phyloP scores from a whole-genome alignment of 2,113 vertebrate genomes.

The Monopterus albus region DNA sequence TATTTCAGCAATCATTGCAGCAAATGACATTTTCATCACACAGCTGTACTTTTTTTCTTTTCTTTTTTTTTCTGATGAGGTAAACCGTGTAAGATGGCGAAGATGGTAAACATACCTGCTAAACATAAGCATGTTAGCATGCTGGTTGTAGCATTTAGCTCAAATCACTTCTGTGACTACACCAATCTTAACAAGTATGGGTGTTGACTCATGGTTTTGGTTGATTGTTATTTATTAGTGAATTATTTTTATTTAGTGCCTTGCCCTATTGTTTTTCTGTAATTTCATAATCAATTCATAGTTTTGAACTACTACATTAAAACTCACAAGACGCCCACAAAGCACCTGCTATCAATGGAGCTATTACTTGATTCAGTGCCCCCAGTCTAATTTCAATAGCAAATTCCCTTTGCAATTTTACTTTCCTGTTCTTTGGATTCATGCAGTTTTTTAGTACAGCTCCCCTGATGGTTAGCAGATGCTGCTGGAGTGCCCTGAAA shows the following conservation, averaged over 20 bases:
- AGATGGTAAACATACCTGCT: neutral
- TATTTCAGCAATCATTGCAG: too few species aligned
- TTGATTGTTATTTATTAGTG: neutral
- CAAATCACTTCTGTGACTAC: neutral
- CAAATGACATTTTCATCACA: too few species aligned
- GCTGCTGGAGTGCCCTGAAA: too few species aligned
- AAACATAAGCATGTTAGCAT: neutral
- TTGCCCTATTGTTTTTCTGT: neutral
- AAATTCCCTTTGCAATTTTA: slow-evolving; percentile 18
- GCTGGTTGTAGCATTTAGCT: neutral
- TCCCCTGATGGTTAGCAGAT: slow-evolving; percentile 54
- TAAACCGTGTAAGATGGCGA: too few species aligned
- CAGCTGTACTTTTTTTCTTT: too few species aligned
- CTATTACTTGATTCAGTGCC: slow-evolving; percentile 18
- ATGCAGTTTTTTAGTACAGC: slow-evolving; percentile 40
- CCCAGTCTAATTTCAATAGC: slow-evolving; percentile 22
- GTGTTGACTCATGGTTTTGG: neutral
- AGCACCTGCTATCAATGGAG: neutral
- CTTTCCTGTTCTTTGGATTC: slow-evolving; percentile 43
- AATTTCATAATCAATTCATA: neutral
- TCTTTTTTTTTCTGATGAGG: too few species aligned
- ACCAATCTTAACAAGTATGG: neutral
- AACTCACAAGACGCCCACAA: neutral
- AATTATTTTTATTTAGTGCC: neutral
- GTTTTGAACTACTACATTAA: slow-evolving; percentile 3